Conservation (phyloP, 2,888 invertebrate species). For the Spilarctia lutea region DNA sequence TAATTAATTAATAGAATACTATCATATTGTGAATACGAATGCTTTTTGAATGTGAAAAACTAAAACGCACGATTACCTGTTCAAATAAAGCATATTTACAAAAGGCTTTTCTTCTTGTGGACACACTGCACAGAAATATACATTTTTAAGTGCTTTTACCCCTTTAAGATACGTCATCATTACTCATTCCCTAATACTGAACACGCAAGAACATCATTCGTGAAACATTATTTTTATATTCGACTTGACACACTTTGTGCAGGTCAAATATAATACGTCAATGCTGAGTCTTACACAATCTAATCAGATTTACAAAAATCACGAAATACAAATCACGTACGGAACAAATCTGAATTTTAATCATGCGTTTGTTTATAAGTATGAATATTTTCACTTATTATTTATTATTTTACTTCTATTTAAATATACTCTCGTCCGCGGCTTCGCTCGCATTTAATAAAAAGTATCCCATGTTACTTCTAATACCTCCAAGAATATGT, state of each 20-base stretch:
- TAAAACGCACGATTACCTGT: not conserved
- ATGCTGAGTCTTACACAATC: conserved; percentile 5
- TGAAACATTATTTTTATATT: conserved; percentile 18
- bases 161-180: conserved; percentile 13
- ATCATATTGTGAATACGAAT: no score
- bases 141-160: not conserved
- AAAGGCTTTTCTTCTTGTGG: not conserved
- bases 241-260: conserved; percentile 20
- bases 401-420: no score
- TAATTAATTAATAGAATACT: not conserved
- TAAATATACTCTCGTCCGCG: no score
- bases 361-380: not conserved
- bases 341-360: not conserved
- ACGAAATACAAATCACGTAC: conserved; percentile 7
- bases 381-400: no score
- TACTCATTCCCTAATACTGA: conserved; percentile 16
- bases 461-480: no score
- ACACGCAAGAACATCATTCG: conserved; percentile 21
- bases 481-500: no score
- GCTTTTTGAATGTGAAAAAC: not conserved
- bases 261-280: conserved; percentile 18
- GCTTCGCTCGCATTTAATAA: no score
- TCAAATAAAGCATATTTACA: not conserved
- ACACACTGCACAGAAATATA: no score
- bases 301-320: conserved; percentile 10